Evolutionary conservation across 2,888 invertebrate genomes (phyloP).

Genomic region (Drosophila sordidula): DNA sequence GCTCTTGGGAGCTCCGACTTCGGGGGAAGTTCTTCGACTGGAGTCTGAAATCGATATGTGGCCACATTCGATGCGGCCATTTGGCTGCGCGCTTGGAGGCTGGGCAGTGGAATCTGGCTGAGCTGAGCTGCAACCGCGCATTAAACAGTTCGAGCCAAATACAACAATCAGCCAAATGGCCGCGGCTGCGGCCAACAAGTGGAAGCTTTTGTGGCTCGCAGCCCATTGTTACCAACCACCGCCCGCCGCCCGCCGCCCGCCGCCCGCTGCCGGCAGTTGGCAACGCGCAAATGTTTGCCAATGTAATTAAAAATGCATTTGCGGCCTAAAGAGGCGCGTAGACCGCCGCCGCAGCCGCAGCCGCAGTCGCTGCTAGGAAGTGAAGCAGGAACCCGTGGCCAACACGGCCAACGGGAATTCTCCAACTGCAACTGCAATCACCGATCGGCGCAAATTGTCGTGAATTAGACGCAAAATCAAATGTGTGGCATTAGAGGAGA

Average conservation of each 20-base stretch:
- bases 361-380: slow-evolving; percentile 29
- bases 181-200: slow-evolving; percentile 17
- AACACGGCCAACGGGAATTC: slow-evolving; percentile 29
- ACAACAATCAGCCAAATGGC: slow-evolving; percentile 72
- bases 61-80: slow-evolving; percentile 49
- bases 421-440: slow-evolving; percentile 47
- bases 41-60: slow-evolving; percentile 71
- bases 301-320: slow-evolving; percentile 80
- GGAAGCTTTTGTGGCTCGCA: neutral
- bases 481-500: slow-evolving; percentile 66
- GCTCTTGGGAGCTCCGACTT: too few species aligned
- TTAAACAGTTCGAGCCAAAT: slow-evolving; percentile 58
- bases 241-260: neutral
- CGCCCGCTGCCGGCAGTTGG: slow-evolving; percentile 15
- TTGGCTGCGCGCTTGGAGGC: too few species aligned
- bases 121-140: slow-evolving; percentile 32
- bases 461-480: slow-evolving; percentile 65
- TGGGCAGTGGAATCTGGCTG: slow-evolving; percentile 12
- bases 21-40: neutral
- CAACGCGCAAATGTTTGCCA: slow-evolving; percentile 69
- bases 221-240: slow-evolving; percentile 35
- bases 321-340: slow-evolving; percentile 67
- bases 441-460: slow-evolving; percentile 74
- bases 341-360: slow-evolving; percentile 14
- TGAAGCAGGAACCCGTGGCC: slow-evolving; percentile 7